Percentiles rank a stretch among this genome's conserved stretches.
Evolutionary conservation across 2,888 invertebrate species (phyloP).

Genomic region (Margaritifera margaritifera): DNA sequence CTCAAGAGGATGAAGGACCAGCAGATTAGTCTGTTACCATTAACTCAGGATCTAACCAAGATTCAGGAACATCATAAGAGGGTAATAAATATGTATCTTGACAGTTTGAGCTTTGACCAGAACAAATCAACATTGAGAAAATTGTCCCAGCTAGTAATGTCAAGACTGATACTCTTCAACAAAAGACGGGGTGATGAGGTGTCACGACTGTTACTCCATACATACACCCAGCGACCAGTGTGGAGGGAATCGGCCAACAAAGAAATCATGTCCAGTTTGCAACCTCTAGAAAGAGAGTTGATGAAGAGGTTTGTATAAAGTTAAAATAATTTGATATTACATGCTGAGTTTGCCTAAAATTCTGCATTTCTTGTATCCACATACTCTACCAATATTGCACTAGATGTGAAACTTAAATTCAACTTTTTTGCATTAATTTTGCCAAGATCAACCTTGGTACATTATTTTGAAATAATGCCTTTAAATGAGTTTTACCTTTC

Average conservation of each 20-base stretch:
- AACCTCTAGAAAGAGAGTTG: constrained; percentile 11
- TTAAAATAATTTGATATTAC: too few species aligned
- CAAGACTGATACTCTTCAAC: constrained; percentile 12
- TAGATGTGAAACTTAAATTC: too few species aligned
- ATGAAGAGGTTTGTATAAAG: constrained; percentile 5
- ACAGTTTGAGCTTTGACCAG: not conserved
- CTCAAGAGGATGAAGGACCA: constrained; percentile 10
- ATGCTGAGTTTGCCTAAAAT: too few species aligned
- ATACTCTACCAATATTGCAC: too few species aligned
- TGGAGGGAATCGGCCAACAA: constrained; percentile 10
- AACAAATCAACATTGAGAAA: constrained; percentile 4
- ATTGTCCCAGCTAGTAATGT: constrained; percentile 9
- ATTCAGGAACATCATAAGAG: constrained; percentile 1
- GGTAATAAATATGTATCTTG: constrained; percentile 6
- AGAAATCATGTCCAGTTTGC: constrained; percentile 10
- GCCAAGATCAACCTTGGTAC: too few species aligned
- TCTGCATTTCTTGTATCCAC: too few species aligned
- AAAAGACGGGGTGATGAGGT: constrained; percentile 11
- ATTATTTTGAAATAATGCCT: too few species aligned
- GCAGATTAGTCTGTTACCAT: constrained; percentile 6
- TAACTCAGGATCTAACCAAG: constrained; percentile 8
- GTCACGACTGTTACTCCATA: constrained; percentile 9
- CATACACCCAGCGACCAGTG: constrained; percentile 3
- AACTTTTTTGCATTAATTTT: too few species aligned
- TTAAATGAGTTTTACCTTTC: too few species aligned